Conservation (phyloP, 1,140 invertebrate species). For the Scylla paramamosain region DNA sequence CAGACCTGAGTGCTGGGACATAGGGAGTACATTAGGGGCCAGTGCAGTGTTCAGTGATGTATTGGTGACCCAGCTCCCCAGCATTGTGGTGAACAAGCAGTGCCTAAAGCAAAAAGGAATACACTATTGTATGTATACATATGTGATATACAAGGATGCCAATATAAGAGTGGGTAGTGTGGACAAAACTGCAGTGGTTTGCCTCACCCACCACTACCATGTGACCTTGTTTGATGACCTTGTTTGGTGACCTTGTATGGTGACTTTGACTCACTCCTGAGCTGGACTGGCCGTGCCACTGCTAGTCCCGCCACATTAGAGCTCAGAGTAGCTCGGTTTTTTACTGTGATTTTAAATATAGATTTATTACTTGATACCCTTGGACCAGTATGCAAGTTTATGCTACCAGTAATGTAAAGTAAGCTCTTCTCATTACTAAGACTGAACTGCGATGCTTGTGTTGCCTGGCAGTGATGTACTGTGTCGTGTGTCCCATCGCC, state of each 20-base stretch:
- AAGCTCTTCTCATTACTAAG: conserved; percentile 19
- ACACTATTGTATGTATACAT: neutral
- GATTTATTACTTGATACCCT: conserved; percentile 41
- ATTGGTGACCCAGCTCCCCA: neutral
- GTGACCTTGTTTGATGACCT: neutral
- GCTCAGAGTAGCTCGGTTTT: conserved; percentile 50
- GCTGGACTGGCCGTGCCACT: neutral
- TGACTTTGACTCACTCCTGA: neutral
- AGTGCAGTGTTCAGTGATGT: neutral
- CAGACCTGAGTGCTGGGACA: neutral
- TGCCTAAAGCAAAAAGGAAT: neutral
- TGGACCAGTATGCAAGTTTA: conserved; percentile 53
- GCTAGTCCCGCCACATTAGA: conserved; percentile 22
- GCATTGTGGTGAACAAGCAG: neutral
- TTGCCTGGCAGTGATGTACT: neutral
- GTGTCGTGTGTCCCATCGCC: neutral
- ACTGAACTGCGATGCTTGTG: neutral
- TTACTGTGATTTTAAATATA: conserved; percentile 73
- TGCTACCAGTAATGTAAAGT: conserved; percentile 55
- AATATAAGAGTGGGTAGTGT: conserved; percentile 33
- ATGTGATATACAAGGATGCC: conserved; percentile 69
- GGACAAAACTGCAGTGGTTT: conserved; percentile 29
- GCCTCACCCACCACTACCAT: neutral
- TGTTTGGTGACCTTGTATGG: neutral
- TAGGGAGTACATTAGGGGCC: neutral